Conservation (phyloP, 2,113 vertebrate genomes). For the Amblyopsis rosae region DNA sequence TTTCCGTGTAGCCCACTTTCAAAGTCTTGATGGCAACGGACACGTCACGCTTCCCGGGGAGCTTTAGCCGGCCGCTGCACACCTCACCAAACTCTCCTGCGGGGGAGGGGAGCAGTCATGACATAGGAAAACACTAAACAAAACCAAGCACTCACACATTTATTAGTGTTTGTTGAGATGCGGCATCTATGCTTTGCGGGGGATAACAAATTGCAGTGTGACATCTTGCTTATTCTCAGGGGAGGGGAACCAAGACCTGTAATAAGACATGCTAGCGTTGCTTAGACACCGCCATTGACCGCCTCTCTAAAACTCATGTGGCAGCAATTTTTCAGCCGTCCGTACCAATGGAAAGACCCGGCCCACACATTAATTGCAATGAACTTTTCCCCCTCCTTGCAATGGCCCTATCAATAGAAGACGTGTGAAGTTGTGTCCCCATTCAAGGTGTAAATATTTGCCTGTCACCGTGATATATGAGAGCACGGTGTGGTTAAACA, state of each 20-base stretch:
- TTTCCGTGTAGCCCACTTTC: slow-evolving; percentile 97
- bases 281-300: slow-evolving; percentile 64
- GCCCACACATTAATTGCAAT: slow-evolving; percentile 73
- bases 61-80: slow-evolving; percentile 94
- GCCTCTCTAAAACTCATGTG: slow-evolving; percentile 62
- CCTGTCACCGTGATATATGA: slow-evolving; percentile 88
- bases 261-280: slow-evolving; percentile 66
- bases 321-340: slow-evolving; percentile 68
- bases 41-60: slow-evolving; percentile 93
- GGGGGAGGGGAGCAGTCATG: slow-evolving; percentile 36
- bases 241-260: slow-evolving; percentile 59
- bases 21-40: slow-evolving; percentile 96
- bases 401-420: slow-evolving; percentile 61
- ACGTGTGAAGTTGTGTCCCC: slow-evolving; percentile 58
- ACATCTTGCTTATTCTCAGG: slow-evolving; percentile 58
- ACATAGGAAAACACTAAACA: slow-evolving; percentile 12
- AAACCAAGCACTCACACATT: slow-evolving; percentile 48
- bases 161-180: slow-evolving; percentile 58
- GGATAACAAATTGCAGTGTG: slow-evolving; percentile 58
- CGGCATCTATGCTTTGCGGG: slow-evolving; percentile 56
- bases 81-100: slow-evolving; percentile 98
- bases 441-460: slow-evolving; percentile 86
- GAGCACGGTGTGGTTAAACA: slow-evolving; percentile 75
- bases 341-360: slow-evolving; percentile 40
- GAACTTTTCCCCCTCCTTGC: slow-evolving; percentile 45